Conservation (phyloP, 1,140 invertebrate species). For the Drosophila tristis region DNA sequence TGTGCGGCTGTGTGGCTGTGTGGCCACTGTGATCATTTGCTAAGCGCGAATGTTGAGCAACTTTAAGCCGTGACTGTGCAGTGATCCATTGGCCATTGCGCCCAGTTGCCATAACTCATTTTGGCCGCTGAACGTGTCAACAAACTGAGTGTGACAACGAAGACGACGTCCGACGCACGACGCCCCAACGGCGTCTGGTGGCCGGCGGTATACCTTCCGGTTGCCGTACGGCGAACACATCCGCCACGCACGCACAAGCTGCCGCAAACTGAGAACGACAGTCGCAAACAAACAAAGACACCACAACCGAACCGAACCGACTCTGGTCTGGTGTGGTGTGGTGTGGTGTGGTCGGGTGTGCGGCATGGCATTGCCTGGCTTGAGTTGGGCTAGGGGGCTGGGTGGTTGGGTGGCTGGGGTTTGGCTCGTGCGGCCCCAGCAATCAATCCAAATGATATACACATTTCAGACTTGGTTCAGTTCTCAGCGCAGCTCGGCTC, state of each 20-base stretch:
- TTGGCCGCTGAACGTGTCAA: constrained; percentile 57
- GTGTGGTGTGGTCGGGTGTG: no score
- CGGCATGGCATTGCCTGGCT: no score
- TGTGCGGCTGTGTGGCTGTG: constrained; percentile 35
- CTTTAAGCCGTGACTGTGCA: constrained; percentile 34
- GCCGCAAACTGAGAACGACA: constrained; percentile 35
- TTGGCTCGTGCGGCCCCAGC: constrained; percentile 37
- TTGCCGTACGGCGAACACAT: constrained; percentile 39
- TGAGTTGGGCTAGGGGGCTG: no score
- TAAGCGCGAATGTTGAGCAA: constrained; percentile 13
- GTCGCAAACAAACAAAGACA: constrained; percentile 65
- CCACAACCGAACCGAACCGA: constrained; percentile 13
- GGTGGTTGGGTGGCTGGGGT: no score
- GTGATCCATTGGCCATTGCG: constrained; percentile 29
- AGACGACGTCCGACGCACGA: constrained; percentile 12
- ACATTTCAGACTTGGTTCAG: constrained; percentile 64
- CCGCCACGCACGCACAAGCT: constrained; percentile 27
- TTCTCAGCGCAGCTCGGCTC: constrained; percentile 32
- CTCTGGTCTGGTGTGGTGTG: constrained; percentile 7
- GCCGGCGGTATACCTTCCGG: constrained; percentile 56
- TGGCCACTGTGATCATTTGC: constrained; percentile 15
- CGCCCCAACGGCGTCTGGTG: constrained; percentile 39
- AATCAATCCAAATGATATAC: constrained; percentile 81
- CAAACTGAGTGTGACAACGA: constrained; percentile 65
- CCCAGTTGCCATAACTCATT: constrained; percentile 62